Base-by-base conservation (phyloP, 1,140 invertebrate genomes). In the Danaus plexippus region DNA sequence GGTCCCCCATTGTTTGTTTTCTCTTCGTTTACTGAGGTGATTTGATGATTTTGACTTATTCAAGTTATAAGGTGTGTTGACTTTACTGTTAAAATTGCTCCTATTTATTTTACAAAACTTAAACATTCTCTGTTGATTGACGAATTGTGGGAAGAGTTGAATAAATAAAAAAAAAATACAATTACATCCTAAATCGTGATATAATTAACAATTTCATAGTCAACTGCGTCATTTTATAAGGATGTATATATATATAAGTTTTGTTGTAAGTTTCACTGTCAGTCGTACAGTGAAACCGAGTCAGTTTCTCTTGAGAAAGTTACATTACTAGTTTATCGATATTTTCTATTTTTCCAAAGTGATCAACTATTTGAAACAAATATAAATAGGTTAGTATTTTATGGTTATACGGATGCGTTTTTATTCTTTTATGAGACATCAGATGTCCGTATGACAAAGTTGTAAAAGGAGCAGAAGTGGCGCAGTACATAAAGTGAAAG, bases 31-130 rank as follows among this genome's bases (percentile, higher is more conserved):
- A 69, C 70, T 71, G 66, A 79, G 77, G 73, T 80, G 77, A 85
- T 86, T 86, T 84, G 80, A 84, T 86, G 80, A 86, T 83, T 85
- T 79, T 79, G 77, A 84, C 79, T 84, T 76, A 82, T 82, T 83
- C 69, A 77, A 76, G 63, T 73, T 69, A 63, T 66, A 61, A 61
- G 69, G 60, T 69, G 68, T 75, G 65, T 69, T 62, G 55, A 45
- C 61, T 63, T 49, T 46, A 48, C 47, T 66, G 54, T 59, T 59
- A 59, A 54, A 63, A 56, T 58, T 69, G 54, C 60, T 55, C 54
- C 40, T 49, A 53, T 56, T 61, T 56, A 47, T 41, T 11, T 52
- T 50, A 52, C 15, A 41, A 18, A 47, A 15, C 22, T 12, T 55
- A 43, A 15, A 15, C 47, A n/a, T 32, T 18, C 52, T 64, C 22